Evolutionary conservation across 2,888 invertebrate genomes (phyloP).

Genomic region (Resseliella maxima): DNA sequence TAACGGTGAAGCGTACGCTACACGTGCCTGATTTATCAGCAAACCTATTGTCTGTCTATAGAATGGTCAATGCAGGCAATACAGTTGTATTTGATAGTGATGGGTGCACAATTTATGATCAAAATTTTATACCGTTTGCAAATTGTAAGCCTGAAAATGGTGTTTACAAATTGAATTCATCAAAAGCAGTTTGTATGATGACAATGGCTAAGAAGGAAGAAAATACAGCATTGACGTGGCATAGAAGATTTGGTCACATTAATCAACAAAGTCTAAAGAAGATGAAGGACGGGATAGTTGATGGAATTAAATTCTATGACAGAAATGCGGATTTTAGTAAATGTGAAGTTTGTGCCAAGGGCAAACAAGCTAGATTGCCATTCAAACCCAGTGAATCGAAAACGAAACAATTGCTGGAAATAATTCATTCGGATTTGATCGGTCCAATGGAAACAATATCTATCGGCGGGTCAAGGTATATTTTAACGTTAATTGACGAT

Average conservation of each 20-base stretch:
- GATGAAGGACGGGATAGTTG: conserved; percentile 57
- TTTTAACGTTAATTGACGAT: conserved; percentile 65
- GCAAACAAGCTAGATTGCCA: conserved; percentile 59
- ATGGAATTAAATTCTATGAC: conserved; percentile 27
- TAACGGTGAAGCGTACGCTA: conserved; percentile 49
- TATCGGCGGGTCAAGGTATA: conserved; percentile 63
- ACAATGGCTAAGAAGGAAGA: not conserved
- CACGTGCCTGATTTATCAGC: conserved; percentile 58
- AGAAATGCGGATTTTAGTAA: not conserved
- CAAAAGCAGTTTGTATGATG: conserved; percentile 5
- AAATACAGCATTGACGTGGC: conserved; percentile 58
- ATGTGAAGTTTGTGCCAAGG: conserved; percentile 59
- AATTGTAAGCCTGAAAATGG: conserved; percentile 58
- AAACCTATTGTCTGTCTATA: conserved; percentile 59
- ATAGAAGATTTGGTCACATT: conserved; percentile 59
- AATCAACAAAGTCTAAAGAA: conserved; percentile 57
- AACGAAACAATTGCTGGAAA: conserved; percentile 61
- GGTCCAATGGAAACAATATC: conserved; percentile 64
- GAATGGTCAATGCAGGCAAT: conserved; percentile 58
- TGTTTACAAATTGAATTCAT: conserved; percentile 56
- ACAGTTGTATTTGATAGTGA: conserved; percentile 59
- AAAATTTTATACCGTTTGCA: conserved; percentile 57
- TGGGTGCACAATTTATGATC: conserved; percentile 58
- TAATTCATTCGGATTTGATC: conserved; percentile 64
- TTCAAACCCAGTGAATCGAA: conserved; percentile 58